Evolutionary conservation across 2,113 vertebrate species (phyloP), one percentile per base, ranked within the genome.

Genomic region (Xenotilapia longispinis): DNA sequence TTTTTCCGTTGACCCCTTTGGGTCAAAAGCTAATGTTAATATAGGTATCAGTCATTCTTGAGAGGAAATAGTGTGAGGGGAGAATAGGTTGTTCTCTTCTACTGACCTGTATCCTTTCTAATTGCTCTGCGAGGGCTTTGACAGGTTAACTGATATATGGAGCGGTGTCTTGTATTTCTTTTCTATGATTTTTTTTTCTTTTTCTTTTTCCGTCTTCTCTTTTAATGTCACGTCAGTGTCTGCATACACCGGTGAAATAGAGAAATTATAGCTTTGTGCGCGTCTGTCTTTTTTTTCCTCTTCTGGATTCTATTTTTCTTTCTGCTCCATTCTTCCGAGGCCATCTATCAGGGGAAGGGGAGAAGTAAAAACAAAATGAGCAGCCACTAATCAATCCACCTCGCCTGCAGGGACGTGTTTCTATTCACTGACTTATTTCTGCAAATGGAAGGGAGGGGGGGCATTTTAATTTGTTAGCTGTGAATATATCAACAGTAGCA

Each of bases 381-480:
- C 87, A 84, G 87, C 73, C 60, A 83, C 87, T 83, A 88, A 91
- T 92, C 87, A 91, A 83, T 84, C 84, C 63, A 23, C 55, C 11
- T 84, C 9, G 55, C 93, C 89, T 49, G 14, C 85, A 81, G 92
- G 89, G 88, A 89, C 51, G 42, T 45, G 83, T 36, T 89, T 82
- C 80, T 83, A 68, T 86, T 92, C 79, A 73, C 65, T 55, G 83
- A 57, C 86, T 91, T 90, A 70, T 85, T 85, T 87, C 63, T 81
- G 49, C 15, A 5, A 80, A 81, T 83, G 60, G 36, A 65, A 26
- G 14, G 68, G 8, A 12, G 14, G 75, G 81, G 81, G 54, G 53
- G 73, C 63, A 9, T 87, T 94, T 94, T 92, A 89, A 94, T 94
- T 89, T 93, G 88, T 80, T 82, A 86, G 82, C 75, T 38, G 68